Evolutionary conservation across 2,797 vertebrate species (phyloP).

Genomic region (Sebastes steindachneri): DNA sequence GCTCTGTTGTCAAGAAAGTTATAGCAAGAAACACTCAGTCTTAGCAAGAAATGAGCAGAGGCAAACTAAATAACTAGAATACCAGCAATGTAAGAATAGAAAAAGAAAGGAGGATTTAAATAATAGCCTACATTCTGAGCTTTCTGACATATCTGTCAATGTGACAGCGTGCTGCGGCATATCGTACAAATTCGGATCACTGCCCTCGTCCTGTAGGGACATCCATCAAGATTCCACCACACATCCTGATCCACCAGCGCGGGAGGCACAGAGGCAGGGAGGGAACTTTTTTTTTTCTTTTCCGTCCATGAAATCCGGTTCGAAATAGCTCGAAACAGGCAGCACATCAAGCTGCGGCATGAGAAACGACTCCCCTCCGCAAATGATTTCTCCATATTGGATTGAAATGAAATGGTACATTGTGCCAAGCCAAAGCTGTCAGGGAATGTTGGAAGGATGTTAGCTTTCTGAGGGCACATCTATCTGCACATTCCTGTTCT

Average conservation of each 20-base stretch:
- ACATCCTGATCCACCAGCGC: conserved; percentile 14
- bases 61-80: neutral
- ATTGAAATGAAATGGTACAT: conserved; percentile 49
- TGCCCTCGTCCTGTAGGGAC: neutral
- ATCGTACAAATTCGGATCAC: neutral
- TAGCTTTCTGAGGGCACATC: conserved; percentile 32
- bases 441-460: conserved; percentile 38
- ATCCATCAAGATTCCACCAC: conserved; percentile 41
- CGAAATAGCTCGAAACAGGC: conserved; percentile 48
- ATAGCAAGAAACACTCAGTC: neutral
- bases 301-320: conserved; percentile 16
- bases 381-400: conserved; percentile 67
- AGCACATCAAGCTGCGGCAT: conserved; percentile 48
- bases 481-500: conserved; percentile 37
- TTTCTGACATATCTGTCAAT: neutral
- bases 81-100: neutral
- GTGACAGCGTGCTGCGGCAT: neutral
- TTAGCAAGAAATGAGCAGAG: neutral
- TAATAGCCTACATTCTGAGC: neutral
- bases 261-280: conserved; percentile 19
- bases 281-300: conserved; percentile 3
- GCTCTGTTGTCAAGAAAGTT: neutral
- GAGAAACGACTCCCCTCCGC: conserved; percentile 24
- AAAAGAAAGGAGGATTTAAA: conserved; percentile 4
- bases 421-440: conserved; percentile 58